phyloP scores from a whole-genome alignment of 2,888 invertebrate species.

The Amphipyra tragopoginis region DNA sequence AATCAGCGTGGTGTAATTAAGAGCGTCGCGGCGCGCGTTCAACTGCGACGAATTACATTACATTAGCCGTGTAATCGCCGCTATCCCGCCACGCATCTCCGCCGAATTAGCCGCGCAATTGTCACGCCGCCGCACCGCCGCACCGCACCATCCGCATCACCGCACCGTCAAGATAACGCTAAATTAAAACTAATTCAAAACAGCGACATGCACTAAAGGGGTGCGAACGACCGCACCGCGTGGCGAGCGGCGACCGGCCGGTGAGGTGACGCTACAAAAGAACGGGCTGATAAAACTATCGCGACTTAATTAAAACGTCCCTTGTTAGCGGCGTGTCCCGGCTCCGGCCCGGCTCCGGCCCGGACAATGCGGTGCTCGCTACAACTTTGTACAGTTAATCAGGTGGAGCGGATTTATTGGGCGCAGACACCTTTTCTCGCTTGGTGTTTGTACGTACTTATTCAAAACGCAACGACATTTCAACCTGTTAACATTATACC shows the following conservation, averaged over 20 bases:
- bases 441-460: neutral
- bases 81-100: slow-evolving; percentile 65
- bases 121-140: slow-evolving; percentile 41
- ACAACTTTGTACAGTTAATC: slow-evolving; percentile 62
- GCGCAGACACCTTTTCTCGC: slow-evolving; percentile 24
- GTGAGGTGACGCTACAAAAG: slow-evolving; percentile 57
- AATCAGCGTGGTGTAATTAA: slow-evolving; percentile 36
- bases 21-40: slow-evolving; percentile 52
- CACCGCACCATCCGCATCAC: neutral
- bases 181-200: slow-evolving; percentile 64
- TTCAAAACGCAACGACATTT: neutral
- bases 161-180: slow-evolving; percentile 44
- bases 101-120: slow-evolving; percentile 64
- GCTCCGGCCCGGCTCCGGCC: slow-evolving; percentile 13
- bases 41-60: slow-evolving; percentile 52
- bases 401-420: slow-evolving; percentile 59
- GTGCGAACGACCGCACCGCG: slow-evolving; percentile 13
- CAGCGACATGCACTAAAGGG: slow-evolving; percentile 38
- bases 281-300: slow-evolving; percentile 68
- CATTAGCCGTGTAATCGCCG: slow-evolving; percentile 56
- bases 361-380: slow-evolving; percentile 49
- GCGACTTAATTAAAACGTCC: slow-evolving; percentile 73
- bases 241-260: slow-evolving; percentile 13
- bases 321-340: slow-evolving; percentile 54
- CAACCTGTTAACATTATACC: too few relatives aligned